phyloP scores from a whole-genome alignment of 2,888 invertebrate species.

The Hoplodrina ambigua region DNA sequence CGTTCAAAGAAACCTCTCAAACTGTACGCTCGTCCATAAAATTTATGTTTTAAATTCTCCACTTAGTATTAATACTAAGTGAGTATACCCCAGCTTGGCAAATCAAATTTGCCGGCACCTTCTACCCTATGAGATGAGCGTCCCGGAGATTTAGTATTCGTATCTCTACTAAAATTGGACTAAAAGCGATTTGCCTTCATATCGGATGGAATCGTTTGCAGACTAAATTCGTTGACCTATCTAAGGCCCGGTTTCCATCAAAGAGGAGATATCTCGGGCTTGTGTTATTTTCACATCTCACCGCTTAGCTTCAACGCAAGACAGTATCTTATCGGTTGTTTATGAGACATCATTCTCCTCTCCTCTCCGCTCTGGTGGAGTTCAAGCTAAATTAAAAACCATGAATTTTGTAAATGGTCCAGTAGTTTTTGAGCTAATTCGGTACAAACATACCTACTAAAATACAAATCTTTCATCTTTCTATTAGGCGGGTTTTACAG shows the following conservation, averaged over 20 bases:
- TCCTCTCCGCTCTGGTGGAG: too few relatives aligned
- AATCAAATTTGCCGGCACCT: conserved; percentile 59
- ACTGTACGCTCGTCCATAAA: conserved; percentile 14
- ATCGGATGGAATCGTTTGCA: conserved; percentile 30
- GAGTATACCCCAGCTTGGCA: conserved; percentile 36
- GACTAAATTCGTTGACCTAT: conserved; percentile 35
- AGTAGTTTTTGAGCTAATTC: too few relatives aligned
- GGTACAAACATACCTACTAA: too few relatives aligned
- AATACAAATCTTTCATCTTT: too few relatives aligned
- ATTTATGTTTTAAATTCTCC: conserved; percentile 46
- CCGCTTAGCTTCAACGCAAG: too few relatives aligned
- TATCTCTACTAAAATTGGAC: conserved; percentile 51
- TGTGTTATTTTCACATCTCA: too few relatives aligned
- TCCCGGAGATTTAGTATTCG: conserved; percentile 56
- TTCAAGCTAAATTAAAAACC: too few relatives aligned
- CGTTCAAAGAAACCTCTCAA: background rate
- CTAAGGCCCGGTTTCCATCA: background rate
- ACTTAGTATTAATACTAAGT: conserved; percentile 20
- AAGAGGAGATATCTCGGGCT: too few relatives aligned
- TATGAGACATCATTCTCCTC: too few relatives aligned
- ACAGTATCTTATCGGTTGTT: too few relatives aligned
- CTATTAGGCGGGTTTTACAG: too few relatives aligned
- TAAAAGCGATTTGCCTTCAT: conserved; percentile 40
- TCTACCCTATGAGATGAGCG: conserved; percentile 41
- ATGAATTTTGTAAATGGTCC: too few relatives aligned